Evolutionary conservation across 2,888 invertebrate genomes (phyloP), one percentile per base, ranked within the genome.

Genomic region (Fissipunctia ypsillon): DNA sequence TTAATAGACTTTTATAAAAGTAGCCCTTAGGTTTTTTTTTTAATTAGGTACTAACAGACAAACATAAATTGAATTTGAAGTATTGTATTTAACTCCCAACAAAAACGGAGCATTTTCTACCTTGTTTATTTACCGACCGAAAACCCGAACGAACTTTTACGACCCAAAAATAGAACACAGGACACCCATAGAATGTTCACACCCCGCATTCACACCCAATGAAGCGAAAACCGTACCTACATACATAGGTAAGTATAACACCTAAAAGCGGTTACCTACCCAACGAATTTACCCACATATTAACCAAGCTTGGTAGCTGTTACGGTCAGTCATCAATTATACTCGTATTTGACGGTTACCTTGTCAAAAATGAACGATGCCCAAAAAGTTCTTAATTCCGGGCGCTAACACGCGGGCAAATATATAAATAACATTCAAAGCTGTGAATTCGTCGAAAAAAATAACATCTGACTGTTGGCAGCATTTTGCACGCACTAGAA

Each of bases 311-410:
- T 25, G 43, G n/a, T 59, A 67, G 3, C n/a, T 7, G 25, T 48
- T 10, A 25, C 25, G 25, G 38, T 43, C 54, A 71, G 75, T 70
- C 74, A 78, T 83, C 78, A 81, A 74, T 81, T 78, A 78, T 43
- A n/a, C n/a, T n/a, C n/a, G n/a, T n/a, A 25, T 60, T 66, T 73
- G 68, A 82, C 57, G 48, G 73, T 25, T 28, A 68, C 41, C 74
- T 70, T 78, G 81, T 74, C 81, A 81, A 73, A 78, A 78, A 83
- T 81, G 74, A 78, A 43, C 43, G 83, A 81, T 78, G 73, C 19
- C 41, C 48, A 22, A 80, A 73, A 78, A 80, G 67, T 67, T 59
- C 69, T n/a, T 52, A 69, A 80, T 69, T 64, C 60, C 4, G 22
- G n/a, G 25, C 6, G n/a, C 48, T n/a, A 67, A 67, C 54, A 59